Evolutionary conservation across 2,888 invertebrate species (phyloP), one percentile per base, ranked within the genome.

Genomic region (Synanthedon vespiformis): DNA sequence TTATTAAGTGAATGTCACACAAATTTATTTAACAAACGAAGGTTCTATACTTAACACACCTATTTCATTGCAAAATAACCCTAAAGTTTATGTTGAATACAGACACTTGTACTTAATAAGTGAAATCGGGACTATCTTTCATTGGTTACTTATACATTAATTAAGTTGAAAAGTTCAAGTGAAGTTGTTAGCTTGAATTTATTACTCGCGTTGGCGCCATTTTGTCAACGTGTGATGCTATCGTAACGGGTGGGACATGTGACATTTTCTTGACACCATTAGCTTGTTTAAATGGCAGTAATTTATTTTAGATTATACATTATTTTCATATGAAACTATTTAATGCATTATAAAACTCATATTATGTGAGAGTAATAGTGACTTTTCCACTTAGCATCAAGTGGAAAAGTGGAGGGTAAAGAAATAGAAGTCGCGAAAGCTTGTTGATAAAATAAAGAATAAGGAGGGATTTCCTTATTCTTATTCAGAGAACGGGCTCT

Each of bases 1-100:
- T 50, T 52, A 54, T 52, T 50, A 54, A 54, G 54, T 54, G 54
- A 54, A 54, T 48, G 54, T 52, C 48, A 49, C n/a, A 2, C 11
- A 50, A 54, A 51, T 52, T 54, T 49, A 52, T 52, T 44, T 14
- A 44, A 14, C 44, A 44, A 13, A 44, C 54, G 22, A 50, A 48
- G 50, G 48, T 52, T 40, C 51, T 34, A 40, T 18, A 11, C 47
- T 40, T 50, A 27, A 50, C 48, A 48, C 34, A 40, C 48, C 34
- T 53, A 53, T 22, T 41, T 40, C 34, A 44, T 50, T 44, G 44
- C 48, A 51, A 50, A 51, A 53, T 53, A 40, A 40, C 11, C 49
- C 41, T 34, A 49, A 51, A 51, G 44, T 49, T 14, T n/a, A 44
- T 44, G n/a, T 44, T 13, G 8, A n/a, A 13, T 44, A 44, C 6